Evolutionary conservation across 2,797 vertebrate genomes (phyloP).

Genomic region (Pachyuromys duprasi): DNA sequence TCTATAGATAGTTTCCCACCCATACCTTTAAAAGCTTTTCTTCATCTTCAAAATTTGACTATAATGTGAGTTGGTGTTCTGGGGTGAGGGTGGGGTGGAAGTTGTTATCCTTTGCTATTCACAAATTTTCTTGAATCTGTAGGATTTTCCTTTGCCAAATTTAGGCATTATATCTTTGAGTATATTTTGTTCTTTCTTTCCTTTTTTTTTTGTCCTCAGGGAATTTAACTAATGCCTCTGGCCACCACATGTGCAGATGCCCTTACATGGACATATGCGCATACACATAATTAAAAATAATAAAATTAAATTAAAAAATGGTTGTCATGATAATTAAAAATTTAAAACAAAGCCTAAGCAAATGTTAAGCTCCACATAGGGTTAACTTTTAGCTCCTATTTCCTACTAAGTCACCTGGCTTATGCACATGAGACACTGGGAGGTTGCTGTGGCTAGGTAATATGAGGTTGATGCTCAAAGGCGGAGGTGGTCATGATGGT

Average conservation of each 20-base stretch:
- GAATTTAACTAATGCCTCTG: not conserved
- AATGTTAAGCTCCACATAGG: not conserved
- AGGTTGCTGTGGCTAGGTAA: not conserved
- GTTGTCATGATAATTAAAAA: not conserved
- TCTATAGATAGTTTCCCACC: not conserved
- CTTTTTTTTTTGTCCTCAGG: not conserved
- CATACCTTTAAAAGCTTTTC: not conserved
- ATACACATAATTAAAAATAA: not conserved
- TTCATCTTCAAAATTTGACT: not conserved
- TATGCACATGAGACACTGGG: not conserved
- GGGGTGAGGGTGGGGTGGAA: no score
- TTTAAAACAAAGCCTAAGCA: not conserved
- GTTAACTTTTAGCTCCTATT: not conserved
- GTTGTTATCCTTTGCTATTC: not conserved
- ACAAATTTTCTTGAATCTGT: not conserved
- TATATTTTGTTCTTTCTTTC: not conserved
- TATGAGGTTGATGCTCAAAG: not conserved
- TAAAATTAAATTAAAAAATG: not conserved
- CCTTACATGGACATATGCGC: not conserved
- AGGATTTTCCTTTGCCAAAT: not conserved
- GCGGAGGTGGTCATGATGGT: not conserved
- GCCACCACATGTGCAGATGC: no score
- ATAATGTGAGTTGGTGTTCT: not conserved
- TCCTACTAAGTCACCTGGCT: not conserved
- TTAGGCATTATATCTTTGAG: not conserved